These are phyloP conservation scores for Napeogenes inachia DNA, from an alignment of 2,888 invertebrate genomes.

Conservation along the genomic window DNA sequence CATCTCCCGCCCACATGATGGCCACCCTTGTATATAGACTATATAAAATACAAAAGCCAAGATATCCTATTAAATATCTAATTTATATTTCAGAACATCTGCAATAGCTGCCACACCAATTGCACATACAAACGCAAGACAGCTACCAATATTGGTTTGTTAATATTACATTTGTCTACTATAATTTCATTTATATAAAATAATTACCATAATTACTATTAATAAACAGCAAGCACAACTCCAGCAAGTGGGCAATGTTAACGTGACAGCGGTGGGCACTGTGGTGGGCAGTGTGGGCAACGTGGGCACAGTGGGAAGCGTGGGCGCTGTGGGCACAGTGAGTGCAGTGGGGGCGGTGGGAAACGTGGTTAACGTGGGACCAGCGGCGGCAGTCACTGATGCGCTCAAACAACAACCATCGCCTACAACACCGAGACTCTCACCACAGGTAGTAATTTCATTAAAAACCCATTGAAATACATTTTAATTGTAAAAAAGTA, in stretches of 20 bases:
- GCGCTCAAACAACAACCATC: conserved; percentile 66
- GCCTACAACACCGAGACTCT: conserved; percentile 61
- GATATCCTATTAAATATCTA: neutral
- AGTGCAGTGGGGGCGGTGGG: conserved; percentile 42
- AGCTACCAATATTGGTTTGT: conserved; percentile 84
- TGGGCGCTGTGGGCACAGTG: conserved; percentile 38
- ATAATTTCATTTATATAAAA: conserved; percentile 1
- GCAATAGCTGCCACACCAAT: conserved; percentile 63
- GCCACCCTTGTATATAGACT: neutral
- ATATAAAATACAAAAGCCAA: neutral
- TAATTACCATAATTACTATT: conserved; percentile 7
- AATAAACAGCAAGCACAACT: conserved; percentile 81
- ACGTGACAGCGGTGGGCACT: conserved; percentile 43
- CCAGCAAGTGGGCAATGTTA: conserved; percentile 69
- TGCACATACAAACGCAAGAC: conserved; percentile 68
- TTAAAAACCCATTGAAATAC: no score
- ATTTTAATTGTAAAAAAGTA: neutral
- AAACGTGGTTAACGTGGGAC: conserved; percentile 33
- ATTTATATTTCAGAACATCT: conserved; percentile 53
- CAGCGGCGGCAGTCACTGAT: conserved; percentile 33
- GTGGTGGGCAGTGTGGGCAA: conserved; percentile 42
- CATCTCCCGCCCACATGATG: no score
- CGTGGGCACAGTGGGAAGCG: conserved; percentile 37
- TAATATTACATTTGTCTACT: conserved; percentile 2
- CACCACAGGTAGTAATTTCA: conserved; percentile 56